These are phyloP conservation scores for Silurus aristotelis DNA, from an alignment of 2,797 vertebrate genomes.

Conservation along the genomic window DNA sequence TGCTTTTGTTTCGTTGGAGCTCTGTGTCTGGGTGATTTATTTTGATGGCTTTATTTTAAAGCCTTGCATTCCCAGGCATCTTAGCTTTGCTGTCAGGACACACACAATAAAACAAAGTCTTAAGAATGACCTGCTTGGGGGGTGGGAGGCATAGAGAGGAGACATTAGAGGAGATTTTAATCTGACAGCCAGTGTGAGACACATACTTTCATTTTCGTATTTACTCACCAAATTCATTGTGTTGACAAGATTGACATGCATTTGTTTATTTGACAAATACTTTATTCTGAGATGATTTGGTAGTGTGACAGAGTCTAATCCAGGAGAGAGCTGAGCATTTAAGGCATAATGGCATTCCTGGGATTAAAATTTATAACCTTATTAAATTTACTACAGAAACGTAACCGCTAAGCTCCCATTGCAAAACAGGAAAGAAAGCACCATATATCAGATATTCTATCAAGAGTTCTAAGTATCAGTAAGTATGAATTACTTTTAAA, in stretches of 20 bases:
- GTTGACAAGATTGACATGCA: background rate
- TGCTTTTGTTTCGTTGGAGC: slow-evolving; percentile 47
- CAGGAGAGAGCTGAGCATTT: background rate
- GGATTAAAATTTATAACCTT: background rate
- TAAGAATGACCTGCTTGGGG: slow-evolving; percentile 45
- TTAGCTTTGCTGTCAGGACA: slow-evolving; percentile 62
- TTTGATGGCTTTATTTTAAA: slow-evolving; percentile 41
- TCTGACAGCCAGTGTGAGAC: background rate
- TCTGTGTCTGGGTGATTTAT: slow-evolving; percentile 32
- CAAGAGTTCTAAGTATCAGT: background rate
- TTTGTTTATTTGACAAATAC: too few relatives aligned
- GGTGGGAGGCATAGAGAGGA: slow-evolving; percentile 36
- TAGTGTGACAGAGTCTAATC: background rate
- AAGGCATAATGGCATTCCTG: background rate
- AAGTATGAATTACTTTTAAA: background rate
- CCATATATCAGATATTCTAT: background rate
- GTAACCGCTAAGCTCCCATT: background rate
- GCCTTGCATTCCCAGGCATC: slow-evolving; percentile 58
- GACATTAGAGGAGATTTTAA: slow-evolving; percentile 23
- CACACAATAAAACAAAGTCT: slow-evolving; percentile 47
- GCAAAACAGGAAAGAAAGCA: background rate
- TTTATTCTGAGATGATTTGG: background rate
- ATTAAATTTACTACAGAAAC: background rate
- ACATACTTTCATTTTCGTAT: background rate
- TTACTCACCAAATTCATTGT: background rate